Conservation (phyloP, 1,140 invertebrate genomes). For the Proctacanthus coquilletti region DNA sequence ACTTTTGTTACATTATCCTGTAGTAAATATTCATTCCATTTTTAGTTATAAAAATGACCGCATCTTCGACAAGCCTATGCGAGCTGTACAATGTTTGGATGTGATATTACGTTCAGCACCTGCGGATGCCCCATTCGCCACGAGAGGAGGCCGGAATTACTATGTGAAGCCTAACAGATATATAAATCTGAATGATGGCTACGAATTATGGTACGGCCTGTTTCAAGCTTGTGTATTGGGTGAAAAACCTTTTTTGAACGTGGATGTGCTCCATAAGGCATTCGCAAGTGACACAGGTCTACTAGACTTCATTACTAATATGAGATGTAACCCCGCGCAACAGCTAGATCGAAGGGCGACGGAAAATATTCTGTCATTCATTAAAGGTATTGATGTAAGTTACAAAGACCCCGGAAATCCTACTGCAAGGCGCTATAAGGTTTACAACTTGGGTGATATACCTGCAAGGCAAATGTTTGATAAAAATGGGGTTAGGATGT, state of each 20-base stretch:
- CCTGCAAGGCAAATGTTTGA: too few species aligned
- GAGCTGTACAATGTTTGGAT: slow-evolving; percentile 62
- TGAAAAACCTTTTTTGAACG: slow-evolving; percentile 49
- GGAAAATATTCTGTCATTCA: too few species aligned
- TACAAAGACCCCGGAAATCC: too few species aligned
- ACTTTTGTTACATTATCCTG: too few species aligned
- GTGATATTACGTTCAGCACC: slow-evolving; percentile 43
- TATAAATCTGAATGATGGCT: slow-evolving; percentile 38
- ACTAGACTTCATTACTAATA: slow-evolving; percentile 31
- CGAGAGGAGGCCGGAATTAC: slow-evolving; percentile 39
- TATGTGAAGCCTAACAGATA: slow-evolving; percentile 30
- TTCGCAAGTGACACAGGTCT: slow-evolving; percentile 39
- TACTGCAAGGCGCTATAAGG: too few species aligned
- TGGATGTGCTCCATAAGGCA: slow-evolving; percentile 57
- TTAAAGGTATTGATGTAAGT: too few species aligned
- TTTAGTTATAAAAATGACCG: slow-evolving; percentile 21
- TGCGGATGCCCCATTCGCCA: background rate
- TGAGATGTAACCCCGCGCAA: too few species aligned
- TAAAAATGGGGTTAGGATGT: too few species aligned
- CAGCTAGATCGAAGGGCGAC: too few species aligned
- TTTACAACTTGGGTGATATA: too few species aligned
- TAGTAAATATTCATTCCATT: background rate
- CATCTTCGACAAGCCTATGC: slow-evolving; percentile 37
- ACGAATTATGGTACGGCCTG: slow-evolving; percentile 54
- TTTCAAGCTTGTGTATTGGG: slow-evolving; percentile 60